Percentiles rank a stretch among this genome's conserved stretches.
phyloP scores from a whole-genome alignment of 37 sponge, comb jelly and placozoan species.

The Theonella swinhoei region DNA sequence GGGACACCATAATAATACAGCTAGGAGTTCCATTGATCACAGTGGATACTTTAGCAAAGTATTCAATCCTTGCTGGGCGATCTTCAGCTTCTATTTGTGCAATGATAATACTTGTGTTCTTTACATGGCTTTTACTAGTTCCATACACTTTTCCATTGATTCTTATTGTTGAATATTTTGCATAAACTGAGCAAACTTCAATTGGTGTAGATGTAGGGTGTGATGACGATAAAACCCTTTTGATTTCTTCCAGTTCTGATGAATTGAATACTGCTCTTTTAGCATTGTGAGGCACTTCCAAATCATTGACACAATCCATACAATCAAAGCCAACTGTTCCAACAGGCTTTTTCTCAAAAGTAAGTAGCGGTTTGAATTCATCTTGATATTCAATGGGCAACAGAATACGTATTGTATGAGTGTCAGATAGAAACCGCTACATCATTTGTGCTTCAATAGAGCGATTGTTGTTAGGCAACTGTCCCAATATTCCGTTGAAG shows the following conservation, averaged over 20 bases:
- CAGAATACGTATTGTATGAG: neutral
- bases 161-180: neutral
- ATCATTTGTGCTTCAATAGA: conserved; percentile 49
- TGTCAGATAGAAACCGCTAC: conserved; percentile 32
- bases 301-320: no score
- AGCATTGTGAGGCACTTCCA: no score
- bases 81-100: neutral
- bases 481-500: conserved; percentile 53
- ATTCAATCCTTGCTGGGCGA: conserved; percentile 12
- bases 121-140: neutral
- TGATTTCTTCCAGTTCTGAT: no score
- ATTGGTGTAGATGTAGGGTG: neutral
- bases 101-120: neutral
- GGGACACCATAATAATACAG: neutral
- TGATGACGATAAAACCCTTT: no score
- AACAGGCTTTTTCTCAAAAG: no score
- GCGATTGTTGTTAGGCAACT: conserved; percentile 51
- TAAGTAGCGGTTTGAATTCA: no score
- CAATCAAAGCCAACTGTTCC: no score
- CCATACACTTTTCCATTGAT: conserved; percentile 14
- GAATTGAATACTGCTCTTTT: no score
- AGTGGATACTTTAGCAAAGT: conserved; percentile 15
- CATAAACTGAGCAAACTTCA: neutral
- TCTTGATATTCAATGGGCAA: neutral
- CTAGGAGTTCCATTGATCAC: neutral